These are phyloP conservation scores for Climacteris rufus DNA, from an alignment of 2,113 vertebrate genomes.

Conservation along the genomic window DNA sequence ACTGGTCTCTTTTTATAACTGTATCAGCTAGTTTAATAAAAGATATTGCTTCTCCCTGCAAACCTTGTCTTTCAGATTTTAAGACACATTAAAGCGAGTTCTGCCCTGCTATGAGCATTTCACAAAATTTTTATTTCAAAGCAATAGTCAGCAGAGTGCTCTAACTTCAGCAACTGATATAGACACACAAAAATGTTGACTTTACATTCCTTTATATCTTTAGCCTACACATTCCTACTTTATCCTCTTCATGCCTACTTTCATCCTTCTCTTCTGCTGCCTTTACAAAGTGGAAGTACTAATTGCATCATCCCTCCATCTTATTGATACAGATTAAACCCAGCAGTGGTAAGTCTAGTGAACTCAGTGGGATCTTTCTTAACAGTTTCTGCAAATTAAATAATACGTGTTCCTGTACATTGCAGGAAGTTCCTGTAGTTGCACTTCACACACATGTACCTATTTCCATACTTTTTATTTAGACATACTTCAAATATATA, in stretches of 20 bases:
- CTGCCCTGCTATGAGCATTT: slow-evolving; percentile 37
- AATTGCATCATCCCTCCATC: slow-evolving; percentile 46
- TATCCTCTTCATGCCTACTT: slow-evolving; percentile 12
- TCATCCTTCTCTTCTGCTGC: slow-evolving; percentile 26
- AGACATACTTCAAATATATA: not conserved
- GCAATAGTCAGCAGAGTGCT: slow-evolving; percentile 47
- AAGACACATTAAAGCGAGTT: slow-evolving; percentile 53
- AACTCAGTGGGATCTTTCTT: slow-evolving; percentile 58
- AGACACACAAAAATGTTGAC: slow-evolving; percentile 47
- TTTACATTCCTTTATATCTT: slow-evolving; percentile 29
- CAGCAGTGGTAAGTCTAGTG: slow-evolving; percentile 37
- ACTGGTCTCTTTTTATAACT: slow-evolving; percentile 47
- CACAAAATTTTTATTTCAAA: slow-evolving; percentile 46
- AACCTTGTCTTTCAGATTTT: slow-evolving; percentile 39
- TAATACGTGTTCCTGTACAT: slow-evolving; percentile 37
- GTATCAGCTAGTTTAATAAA: slow-evolving; percentile 58
- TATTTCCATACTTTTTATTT: slow-evolving; percentile 14
- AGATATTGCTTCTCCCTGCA: slow-evolving; percentile 50
- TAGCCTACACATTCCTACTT: not conserved
- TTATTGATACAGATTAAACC: slow-evolving; percentile 64
- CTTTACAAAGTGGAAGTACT: slow-evolving; percentile 55
- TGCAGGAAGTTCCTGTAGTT: slow-evolving; percentile 28
- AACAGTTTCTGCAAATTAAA: slow-evolving; percentile 67
- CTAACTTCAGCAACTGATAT: not conserved
- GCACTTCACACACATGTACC: not conserved